Base-by-base conservation (phyloP, 2,797 vertebrate species). In the Pampus argenteus region DNA sequence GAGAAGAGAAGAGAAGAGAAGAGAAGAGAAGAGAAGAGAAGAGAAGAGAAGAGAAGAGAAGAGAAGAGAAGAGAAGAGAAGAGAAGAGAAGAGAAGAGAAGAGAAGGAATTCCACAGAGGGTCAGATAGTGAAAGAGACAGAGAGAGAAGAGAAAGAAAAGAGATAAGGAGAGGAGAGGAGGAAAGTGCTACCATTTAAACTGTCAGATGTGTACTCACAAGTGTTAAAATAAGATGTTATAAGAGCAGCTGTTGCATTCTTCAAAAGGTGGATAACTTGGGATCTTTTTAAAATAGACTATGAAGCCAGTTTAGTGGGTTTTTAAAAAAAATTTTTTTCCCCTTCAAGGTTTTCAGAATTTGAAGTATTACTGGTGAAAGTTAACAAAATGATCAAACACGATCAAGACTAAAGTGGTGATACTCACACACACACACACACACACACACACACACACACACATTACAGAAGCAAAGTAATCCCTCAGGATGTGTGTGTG, bases 91-190 rank as follows among this genome's bases (percentile, higher is more conserved):
- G 49, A 60, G 29, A 20, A 6, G 54, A 57, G 13, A 71, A 64
- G 11, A n/a, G 42, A 52, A 52, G 61, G 66, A 72, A 86, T 84
- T 79, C 62, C 48, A 71, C 34, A 42, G 40, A 67, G 61, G 47
- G 14, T 47, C 11, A 73, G 44, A 61, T 42, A 5, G 13, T 71
- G 52, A 59, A 40, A 74, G 38, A 17, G 25, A 42, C 40, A 60
- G n/a, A 76, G 71, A 47, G 40, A 42, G 40, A 11, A 31, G 26
- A 26, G 26, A 9, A 31, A 57, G 20, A 74, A 74, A 44, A 42
- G n/a, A 66, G 44, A 23, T 13, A n/a, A 49, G n/a, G n/a, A 45
- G 62, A 60, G 9, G 45, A 31, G 26, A 49, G 23, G 31, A 47
- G 9, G 14, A 31, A 13, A 6, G 18, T 29, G 4, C 6, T 15